Conservation (phyloP, 2,888 invertebrate species). For the Eupithecia insigniata region DNA sequence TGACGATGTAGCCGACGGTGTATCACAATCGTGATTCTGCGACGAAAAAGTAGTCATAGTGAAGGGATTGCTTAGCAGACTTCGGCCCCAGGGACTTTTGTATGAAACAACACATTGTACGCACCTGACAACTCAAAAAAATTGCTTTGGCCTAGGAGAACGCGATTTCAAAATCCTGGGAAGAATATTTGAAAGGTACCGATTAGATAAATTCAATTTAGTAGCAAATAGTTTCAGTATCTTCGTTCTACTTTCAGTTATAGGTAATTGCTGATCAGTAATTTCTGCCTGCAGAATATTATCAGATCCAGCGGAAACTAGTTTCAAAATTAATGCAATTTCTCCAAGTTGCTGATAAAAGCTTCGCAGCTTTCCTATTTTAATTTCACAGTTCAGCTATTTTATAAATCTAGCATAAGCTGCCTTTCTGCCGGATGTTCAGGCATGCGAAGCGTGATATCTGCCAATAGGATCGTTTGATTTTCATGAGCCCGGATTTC, state of each 20-base stretch:
- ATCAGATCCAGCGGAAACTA: neutral
- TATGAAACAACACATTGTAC: too few species aligned
- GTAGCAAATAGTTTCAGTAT: neutral
- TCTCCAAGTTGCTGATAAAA: conserved; percentile 6
- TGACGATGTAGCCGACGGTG: too few species aligned
- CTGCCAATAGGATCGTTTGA: neutral
- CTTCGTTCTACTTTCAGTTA: neutral
- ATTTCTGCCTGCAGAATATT: neutral
- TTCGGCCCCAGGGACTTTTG: too few species aligned
- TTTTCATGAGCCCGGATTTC: neutral
- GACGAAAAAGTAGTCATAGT: too few species aligned
- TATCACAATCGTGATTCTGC: too few species aligned
- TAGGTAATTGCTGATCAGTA: conserved; percentile 1
- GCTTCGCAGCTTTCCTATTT: neutral
- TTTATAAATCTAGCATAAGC: conserved; percentile 4
- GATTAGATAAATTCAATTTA: too few species aligned
- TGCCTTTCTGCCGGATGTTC: neutral
- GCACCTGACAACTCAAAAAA: too few species aligned
- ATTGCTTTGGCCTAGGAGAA: neutral
- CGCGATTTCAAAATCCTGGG: neutral
- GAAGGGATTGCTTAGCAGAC: too few species aligned
- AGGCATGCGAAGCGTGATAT: neutral
- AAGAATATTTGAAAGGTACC: neutral
- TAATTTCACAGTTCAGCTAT: conserved; percentile 15
- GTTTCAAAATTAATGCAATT: conserved; percentile 8